phyloP scores from a whole-genome alignment of 2,888 invertebrate genomes.

The Antheraea assamensis region DNA sequence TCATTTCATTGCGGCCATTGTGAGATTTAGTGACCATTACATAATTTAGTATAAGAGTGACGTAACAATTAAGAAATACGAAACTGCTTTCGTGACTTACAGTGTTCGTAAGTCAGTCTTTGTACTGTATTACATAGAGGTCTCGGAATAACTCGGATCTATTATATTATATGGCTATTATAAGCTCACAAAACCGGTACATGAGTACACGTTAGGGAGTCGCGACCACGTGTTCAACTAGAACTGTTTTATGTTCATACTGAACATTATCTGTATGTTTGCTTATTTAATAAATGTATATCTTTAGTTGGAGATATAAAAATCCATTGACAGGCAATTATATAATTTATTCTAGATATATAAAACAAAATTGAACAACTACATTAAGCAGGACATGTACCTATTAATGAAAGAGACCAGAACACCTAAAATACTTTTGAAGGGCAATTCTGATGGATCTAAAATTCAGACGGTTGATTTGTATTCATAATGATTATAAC shows the following conservation, averaged over 20 bases:
- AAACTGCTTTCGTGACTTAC: neutral
- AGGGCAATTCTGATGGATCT: too few species aligned
- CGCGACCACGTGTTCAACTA: neutral
- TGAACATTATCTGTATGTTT: neutral
- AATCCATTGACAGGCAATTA: too few species aligned
- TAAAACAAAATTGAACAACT: too few species aligned
- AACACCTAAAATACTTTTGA: too few species aligned
- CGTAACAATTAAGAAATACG: neutral
- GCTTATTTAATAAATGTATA: neutral
- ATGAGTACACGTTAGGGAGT: neutral
- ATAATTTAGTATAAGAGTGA: neutral
- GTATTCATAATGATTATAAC: too few species aligned
- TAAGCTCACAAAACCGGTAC: conserved; percentile 6
- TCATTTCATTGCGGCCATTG: neutral
- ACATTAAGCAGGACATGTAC: too few species aligned
- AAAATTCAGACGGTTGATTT: too few species aligned
- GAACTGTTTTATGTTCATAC: neutral
- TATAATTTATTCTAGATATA: too few species aligned
- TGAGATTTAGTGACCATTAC: too few species aligned
- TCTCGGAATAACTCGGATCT: neutral
- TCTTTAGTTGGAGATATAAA: too few species aligned
- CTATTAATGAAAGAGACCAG: too few species aligned
- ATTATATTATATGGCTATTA: conserved; percentile 1
- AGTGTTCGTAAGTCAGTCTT: neutral
- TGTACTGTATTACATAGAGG: neutral